These are phyloP conservation scores for Podocnemis expansa DNA, from an alignment of 2,113 vertebrate genomes.

Conservation along the genomic window DNA sequence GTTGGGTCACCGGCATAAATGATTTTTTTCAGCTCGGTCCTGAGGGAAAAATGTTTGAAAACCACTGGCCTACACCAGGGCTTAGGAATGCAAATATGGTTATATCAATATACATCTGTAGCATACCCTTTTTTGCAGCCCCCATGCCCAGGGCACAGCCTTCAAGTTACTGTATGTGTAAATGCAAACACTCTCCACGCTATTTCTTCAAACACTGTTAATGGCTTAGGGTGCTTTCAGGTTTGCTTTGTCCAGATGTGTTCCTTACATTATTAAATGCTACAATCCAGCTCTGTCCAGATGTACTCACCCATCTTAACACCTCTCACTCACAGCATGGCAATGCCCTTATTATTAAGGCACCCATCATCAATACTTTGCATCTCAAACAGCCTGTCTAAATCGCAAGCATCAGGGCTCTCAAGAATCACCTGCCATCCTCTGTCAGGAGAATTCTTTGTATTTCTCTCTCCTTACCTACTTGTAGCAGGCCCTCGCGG, in stretches of 20 bases:
- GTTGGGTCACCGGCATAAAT: no score
- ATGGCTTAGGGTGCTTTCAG: no score
- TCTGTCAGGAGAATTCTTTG: background rate
- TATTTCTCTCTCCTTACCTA: fast-evolving
- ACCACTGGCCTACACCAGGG: background rate
- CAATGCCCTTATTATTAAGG: fast-evolving
- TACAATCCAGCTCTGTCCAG: fast-evolving
- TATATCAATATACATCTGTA: background rate
- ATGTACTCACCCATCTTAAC: background rate
- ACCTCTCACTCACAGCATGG: background rate
- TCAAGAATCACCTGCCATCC: fast-evolving
- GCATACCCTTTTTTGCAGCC: fast-evolving
- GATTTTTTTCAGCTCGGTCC: no score
- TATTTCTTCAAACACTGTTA: fast-evolving
- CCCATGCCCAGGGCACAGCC: background rate
- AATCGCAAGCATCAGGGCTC: background rate
- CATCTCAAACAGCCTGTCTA: background rate
- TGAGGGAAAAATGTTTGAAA: no score
- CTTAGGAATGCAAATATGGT: background rate
- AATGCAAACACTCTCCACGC: background rate
- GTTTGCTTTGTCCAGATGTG: fast-evolving
- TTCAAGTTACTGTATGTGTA: background rate
- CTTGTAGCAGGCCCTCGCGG: no score
- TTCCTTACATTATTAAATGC: fast-evolving
- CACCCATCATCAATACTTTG: background rate